Conservation (phyloP, 2,113 vertebrate genomes). For the Grus americana region DNA sequence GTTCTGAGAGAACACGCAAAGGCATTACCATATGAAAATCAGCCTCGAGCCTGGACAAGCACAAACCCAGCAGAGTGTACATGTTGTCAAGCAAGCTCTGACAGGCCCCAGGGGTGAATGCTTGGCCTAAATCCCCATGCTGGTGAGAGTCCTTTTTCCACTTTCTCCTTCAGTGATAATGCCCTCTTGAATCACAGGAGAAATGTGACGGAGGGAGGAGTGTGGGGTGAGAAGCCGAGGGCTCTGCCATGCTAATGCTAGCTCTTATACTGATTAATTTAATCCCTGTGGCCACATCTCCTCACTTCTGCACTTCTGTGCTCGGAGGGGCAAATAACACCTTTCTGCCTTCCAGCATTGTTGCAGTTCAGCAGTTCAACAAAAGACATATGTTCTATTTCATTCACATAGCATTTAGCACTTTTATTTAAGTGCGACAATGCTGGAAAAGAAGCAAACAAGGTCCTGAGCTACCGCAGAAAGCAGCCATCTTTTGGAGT, state of each 20-base stretch:
- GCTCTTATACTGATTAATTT: background rate
- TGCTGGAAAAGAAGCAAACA: background rate
- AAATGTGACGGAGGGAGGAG: background rate
- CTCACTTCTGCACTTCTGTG: background rate
- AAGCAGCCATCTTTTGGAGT: background rate
- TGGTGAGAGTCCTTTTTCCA: constrained; percentile 1
- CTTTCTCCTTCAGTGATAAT: background rate
- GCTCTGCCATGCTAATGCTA: background rate
- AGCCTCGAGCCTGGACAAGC: constrained; percentile 15
- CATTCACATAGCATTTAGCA: background rate
- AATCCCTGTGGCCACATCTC: background rate
- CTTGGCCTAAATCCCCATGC: constrained; percentile 10
- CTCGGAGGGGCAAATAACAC: background rate
- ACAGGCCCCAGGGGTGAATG: constrained; percentile 34
- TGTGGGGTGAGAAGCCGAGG: background rate
- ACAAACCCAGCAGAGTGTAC: constrained; percentile 37
- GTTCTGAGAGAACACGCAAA: constrained; percentile 58
- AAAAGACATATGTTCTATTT: background rate
- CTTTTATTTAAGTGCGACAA: background rate
- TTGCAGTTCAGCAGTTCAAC: constrained; percentile 13
- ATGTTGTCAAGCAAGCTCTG: constrained; percentile 13
- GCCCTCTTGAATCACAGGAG: background rate
- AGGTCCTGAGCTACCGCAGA: background rate
- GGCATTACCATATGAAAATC: constrained; percentile 72
- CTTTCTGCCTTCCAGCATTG: background rate